Evolutionary conservation across 92 coral and sea anemone genomes (phyloP), one percentile per base, ranked within the genome.

Genomic region (Paragorgia papillata): DNA sequence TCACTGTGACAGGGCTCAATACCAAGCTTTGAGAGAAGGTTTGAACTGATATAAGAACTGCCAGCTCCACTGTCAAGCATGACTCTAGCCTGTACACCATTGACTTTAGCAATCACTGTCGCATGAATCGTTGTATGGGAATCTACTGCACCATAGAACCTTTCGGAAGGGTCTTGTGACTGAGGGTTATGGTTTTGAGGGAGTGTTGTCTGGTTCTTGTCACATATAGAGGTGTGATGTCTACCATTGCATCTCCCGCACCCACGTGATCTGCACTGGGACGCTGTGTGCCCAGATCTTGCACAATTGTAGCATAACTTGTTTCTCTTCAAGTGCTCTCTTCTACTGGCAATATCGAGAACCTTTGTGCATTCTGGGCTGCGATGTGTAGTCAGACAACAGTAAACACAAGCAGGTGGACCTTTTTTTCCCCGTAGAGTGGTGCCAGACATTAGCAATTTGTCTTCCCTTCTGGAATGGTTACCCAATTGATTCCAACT

Each of bases 401-500:
- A 51, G 17, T 17, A 51, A 59, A 73, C 78, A 19, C 85, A 74
- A 25, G 64, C 46, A 2, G 63, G 73, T 33, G 46, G 81, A 39
- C 41, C 34, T 73, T 63, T 41, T 56, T 25, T 65, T 28, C 39
- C 75, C 65, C 25, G 26, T 67, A 8, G 8, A 17, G 58, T 17
- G 5, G 6, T 51, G 3, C 26, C 26, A n/a, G n/a, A 51, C n/a
- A n/a, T n/a, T 3, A 51, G 20, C n/a, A 51, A 51, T 3, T 17
- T 17, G 21, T 22, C 58, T 51, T 17, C n/a, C 17, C 17, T 51
- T n/a, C 58, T 5, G 5, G 58, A 7, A 5, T 7, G 6, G 58
- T 17, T 5, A 4, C 43, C 4, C 43, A 10, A 10, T n/a, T n/a
- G 43, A 37, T 4, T 17, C n/a, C 58, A 51, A 3, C 58, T 17